Evolutionary conservation across 1,140 invertebrate species (phyloP).

Genomic region (Oscheius sp.): DNA sequence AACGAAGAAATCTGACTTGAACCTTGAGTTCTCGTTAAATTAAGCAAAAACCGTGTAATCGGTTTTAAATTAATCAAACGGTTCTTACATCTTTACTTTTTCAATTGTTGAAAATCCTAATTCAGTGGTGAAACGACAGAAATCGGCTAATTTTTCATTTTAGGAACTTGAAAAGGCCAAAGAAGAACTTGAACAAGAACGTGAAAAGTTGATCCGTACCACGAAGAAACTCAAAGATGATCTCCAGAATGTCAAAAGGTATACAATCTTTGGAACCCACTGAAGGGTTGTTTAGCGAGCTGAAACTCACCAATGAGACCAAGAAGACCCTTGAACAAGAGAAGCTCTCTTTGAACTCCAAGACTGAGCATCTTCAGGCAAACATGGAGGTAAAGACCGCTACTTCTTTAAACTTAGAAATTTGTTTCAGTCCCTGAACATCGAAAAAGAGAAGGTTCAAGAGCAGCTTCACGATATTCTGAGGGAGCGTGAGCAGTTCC

Average conservation of each 20-base stretch:
- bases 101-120: too few relatives aligned
- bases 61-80: too few relatives aligned
- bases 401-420: neutral
- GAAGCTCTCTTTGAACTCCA: constrained; percentile 42
- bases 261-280: neutral
- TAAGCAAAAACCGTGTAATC: too few relatives aligned
- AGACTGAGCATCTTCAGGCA: constrained; percentile 39
- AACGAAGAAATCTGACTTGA: too few relatives aligned
- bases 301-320: constrained; percentile 45
- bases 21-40: too few relatives aligned
- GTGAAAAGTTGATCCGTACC: constrained; percentile 43
- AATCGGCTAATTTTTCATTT: neutral
- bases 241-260: constrained; percentile 45
- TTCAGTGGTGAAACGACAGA: neutral
- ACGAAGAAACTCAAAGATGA: constrained; percentile 48
- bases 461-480: constrained; percentile 41
- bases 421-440: constrained; percentile 33
- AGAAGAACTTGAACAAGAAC: constrained; percentile 43
- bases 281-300: constrained; percentile 33
- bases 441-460: constrained; percentile 45
- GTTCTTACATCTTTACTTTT: too few relatives aligned
- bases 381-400: constrained; percentile 38
- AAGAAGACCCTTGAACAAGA: constrained; percentile 45
- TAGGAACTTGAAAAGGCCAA: constrained; percentile 39
- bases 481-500: constrained; percentile 43